These are phyloP conservation scores for Drosophila histrio DNA, from an alignment of 2,888 invertebrate species.

Conservation along the genomic window DNA sequence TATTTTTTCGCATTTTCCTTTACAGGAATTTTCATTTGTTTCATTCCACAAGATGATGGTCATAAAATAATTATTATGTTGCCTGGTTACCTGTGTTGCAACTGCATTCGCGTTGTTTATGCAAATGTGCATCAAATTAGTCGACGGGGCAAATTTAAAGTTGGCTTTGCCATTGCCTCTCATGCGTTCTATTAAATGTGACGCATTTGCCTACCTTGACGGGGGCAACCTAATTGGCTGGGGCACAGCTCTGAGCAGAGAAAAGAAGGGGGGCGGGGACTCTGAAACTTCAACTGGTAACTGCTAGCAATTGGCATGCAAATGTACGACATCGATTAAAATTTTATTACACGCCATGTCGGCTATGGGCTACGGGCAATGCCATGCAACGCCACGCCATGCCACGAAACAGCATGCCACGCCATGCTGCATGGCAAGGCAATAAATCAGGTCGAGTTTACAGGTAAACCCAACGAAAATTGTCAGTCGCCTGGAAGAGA, in stretches of 20 bases:
- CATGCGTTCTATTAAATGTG: constrained; percentile 75
- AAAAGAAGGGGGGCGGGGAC: background rate
- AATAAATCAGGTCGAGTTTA: constrained; percentile 77
- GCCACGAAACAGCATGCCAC: constrained; percentile 19
- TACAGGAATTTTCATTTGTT: constrained; percentile 11
- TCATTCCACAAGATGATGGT: constrained; percentile 25
- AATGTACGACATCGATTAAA: constrained; percentile 81
- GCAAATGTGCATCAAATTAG: constrained; percentile 72
- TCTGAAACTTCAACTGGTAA: constrained; percentile 29
- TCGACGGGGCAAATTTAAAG: constrained; percentile 36
- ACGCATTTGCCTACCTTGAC: constrained; percentile 70
- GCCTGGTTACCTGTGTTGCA: constrained; percentile 37
- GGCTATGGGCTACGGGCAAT: constrained; percentile 50
- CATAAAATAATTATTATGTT: constrained; percentile 51
- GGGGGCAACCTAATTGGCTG: constrained; percentile 45
- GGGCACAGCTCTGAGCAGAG: background rate
- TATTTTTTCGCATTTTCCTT: constrained; percentile 47
- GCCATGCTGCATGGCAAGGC: constrained; percentile 38
- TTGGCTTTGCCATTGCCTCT: constrained; percentile 44
- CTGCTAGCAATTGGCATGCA: constrained; percentile 75
- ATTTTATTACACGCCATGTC: constrained; percentile 80
- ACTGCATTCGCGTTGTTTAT: constrained; percentile 57
- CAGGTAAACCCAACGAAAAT: constrained; percentile 79
- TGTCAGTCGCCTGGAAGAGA: constrained; percentile 63
- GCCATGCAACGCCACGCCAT: constrained; percentile 58